Percentiles rank a stretch among this genome's conserved stretches.
Evolutionary conservation across 2,113 vertebrate genomes (phyloP).

Genomic region (Romanogobio albipinnatus): DNA sequence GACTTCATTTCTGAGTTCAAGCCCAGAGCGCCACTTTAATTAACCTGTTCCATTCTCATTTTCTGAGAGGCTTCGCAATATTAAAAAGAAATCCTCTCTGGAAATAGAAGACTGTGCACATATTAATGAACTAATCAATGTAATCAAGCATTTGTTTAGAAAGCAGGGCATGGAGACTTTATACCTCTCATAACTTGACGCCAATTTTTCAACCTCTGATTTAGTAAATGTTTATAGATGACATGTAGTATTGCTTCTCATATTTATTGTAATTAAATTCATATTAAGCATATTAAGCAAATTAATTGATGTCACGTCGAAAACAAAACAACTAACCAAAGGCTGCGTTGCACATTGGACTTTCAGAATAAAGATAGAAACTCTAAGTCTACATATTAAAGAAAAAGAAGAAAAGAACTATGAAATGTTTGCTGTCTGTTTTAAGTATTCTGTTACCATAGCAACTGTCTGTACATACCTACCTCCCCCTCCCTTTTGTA

Average conservation of each 20-base stretch:
- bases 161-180: neutral
- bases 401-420: constrained; percentile 22
- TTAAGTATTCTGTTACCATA: constrained; percentile 20
- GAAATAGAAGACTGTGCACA: constrained; percentile 14
- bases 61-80: neutral
- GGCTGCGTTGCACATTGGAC: neutral
- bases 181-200: neutral
- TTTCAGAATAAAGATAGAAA: neutral
- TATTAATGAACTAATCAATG: constrained; percentile 12
- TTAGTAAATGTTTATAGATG: neutral
- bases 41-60: constrained; percentile 38
- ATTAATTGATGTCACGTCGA: neutral
- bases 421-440: neutral
- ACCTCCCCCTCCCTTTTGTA: neutral
- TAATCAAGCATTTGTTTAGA: neutral
- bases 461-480: neutral
- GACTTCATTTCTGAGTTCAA: constrained; percentile 31
- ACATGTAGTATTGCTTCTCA: neutral
- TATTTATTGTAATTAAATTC: neutral
- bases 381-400: neutral
- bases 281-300: neutral
- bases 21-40: constrained; percentile 38
- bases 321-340: neutral
- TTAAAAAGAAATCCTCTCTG: constrained; percentile 7
- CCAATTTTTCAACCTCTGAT: neutral